Evolutionary conservation across 2,113 vertebrate species (phyloP).

Genomic region (Rhinopomastus cyanomelas): DNA sequence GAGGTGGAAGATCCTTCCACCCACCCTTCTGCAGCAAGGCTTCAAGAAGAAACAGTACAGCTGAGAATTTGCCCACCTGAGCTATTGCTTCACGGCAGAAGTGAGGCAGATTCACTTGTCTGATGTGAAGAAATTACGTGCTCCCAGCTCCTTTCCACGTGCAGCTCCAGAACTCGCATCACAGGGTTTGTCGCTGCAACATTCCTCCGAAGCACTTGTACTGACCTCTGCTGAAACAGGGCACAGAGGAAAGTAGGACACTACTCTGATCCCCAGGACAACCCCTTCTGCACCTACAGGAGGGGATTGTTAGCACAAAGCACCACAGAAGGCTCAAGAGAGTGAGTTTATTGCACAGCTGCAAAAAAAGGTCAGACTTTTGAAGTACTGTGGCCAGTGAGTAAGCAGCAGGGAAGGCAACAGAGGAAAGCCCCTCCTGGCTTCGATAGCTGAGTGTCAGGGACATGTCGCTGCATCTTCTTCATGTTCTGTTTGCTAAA

Average conservation of each 20-base stretch:
- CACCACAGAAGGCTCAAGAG: not conserved
- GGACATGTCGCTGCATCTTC: not conserved
- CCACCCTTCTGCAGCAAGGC: not conserved
- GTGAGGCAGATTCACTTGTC: not conserved
- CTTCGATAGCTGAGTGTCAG: not conserved
- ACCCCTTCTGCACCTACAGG: not conserved
- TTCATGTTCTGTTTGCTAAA: not conserved
- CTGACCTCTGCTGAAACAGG: not conserved
- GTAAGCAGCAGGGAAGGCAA: not conserved
- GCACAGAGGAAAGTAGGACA: not conserved
- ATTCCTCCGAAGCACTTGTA: not conserved
- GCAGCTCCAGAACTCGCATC: not conserved
- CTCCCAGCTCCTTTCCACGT: not conserved
- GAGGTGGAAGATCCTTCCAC: not conserved
- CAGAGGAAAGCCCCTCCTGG: not conserved
- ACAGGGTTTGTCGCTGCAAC: not conserved
- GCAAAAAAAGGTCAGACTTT: not conserved
- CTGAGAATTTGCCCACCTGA: not conserved
- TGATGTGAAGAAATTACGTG: not conserved
- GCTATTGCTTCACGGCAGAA: not conserved
- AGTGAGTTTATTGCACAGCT: not conserved
- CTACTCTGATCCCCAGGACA: not conserved
- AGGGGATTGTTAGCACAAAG: not conserved
- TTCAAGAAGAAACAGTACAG: not conserved
- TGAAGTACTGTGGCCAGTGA: slow-evolving; percentile 2